Evolutionary conservation across 2,888 invertebrate species (phyloP).

Genomic region (Orchesella flavescens): DNA sequence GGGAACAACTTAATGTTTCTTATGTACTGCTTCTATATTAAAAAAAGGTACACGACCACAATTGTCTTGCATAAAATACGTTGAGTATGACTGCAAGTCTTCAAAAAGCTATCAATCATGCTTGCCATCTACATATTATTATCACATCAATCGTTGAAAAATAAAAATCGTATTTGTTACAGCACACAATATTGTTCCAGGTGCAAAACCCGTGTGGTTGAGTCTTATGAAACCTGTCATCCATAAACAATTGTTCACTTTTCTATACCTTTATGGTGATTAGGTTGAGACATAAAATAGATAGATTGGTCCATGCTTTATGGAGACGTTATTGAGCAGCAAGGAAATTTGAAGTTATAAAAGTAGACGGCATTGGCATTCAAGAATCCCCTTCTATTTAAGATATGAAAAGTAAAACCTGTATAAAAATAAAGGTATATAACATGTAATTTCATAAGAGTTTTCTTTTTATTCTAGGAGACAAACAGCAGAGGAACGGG

Average conservation of each 20-base stretch:
- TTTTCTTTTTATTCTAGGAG: constrained; percentile 80
- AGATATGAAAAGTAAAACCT: too few relatives aligned
- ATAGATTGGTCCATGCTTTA: neutral
- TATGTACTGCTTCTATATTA: too few relatives aligned
- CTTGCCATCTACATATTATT: constrained; percentile 62
- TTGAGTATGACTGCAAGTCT: neutral
- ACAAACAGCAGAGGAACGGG: constrained; percentile 97
- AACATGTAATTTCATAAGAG: neutral
- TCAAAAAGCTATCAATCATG: constrained; percentile 60
- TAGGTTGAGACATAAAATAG: too few relatives aligned
- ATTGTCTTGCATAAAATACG: neutral
- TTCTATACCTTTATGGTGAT: neutral
- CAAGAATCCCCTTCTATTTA: too few relatives aligned
- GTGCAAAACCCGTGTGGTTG: constrained; percentile 16
- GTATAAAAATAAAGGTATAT: too few relatives aligned
- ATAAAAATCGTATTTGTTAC: constrained; percentile 20
- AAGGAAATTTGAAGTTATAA: too few relatives aligned
- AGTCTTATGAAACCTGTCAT: constrained; percentile 33
- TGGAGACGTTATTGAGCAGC: neutral
- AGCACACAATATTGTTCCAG: constrained; percentile 45
- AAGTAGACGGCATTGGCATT: too few relatives aligned
- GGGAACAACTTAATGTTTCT: neutral
- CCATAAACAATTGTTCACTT: constrained; percentile 25
- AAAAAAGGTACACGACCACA: neutral
- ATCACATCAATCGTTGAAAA: constrained; percentile 62